These are phyloP conservation scores for Alfaro cultratus DNA, from an alignment of 2,797 vertebrate species.

Conservation along the genomic window DNA sequence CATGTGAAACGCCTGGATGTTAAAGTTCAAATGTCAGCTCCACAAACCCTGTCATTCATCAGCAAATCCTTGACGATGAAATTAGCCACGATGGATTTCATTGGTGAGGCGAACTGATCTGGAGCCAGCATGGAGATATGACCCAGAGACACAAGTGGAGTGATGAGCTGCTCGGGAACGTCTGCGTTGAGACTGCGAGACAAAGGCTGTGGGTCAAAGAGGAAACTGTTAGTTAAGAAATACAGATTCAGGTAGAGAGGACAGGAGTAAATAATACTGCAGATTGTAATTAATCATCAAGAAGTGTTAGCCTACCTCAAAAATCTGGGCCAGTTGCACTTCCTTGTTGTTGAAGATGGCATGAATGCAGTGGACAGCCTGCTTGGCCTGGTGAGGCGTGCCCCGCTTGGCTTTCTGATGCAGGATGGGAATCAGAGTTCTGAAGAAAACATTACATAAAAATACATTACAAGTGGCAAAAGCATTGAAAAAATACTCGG, in stretches of 20 bases:
- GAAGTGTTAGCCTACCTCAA: slow-evolving; percentile 85
- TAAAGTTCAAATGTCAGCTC: neutral
- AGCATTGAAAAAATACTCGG: neutral
- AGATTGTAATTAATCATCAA: neutral
- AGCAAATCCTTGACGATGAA: slow-evolving; percentile 99
- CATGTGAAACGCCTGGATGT: neutral
- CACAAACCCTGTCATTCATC: slow-evolving; percentile 97
- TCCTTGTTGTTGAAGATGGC: slow-evolving; percentile 99
- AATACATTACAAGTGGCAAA: neutral
- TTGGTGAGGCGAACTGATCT: slow-evolving; percentile 98
- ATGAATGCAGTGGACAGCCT: slow-evolving; percentile 98
- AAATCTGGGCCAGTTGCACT: slow-evolving; percentile 98
- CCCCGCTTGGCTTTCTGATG: slow-evolving; percentile 99
- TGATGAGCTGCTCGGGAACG: slow-evolving; percentile 97
- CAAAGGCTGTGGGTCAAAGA: slow-evolving; percentile 83
- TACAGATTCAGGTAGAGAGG: neutral
- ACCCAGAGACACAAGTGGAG: slow-evolving; percentile 94
- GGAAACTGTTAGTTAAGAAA: neutral
- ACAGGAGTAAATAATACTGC: too few species aligned
- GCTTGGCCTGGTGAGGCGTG: slow-evolving; percentile 98
- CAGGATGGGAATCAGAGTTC: slow-evolving; percentile 96
- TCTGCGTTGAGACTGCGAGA: slow-evolving; percentile 98
- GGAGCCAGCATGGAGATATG: slow-evolving; percentile 99
- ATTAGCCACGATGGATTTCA: slow-evolving; percentile 99
- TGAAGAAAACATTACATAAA: slow-evolving; percentile 63